A percentile compares a stretch with the other conserved stretches of the same genome.
Evolutionary conservation across 2,888 invertebrate species (phyloP).

Genomic region (Bellardia bayeri): DNA sequence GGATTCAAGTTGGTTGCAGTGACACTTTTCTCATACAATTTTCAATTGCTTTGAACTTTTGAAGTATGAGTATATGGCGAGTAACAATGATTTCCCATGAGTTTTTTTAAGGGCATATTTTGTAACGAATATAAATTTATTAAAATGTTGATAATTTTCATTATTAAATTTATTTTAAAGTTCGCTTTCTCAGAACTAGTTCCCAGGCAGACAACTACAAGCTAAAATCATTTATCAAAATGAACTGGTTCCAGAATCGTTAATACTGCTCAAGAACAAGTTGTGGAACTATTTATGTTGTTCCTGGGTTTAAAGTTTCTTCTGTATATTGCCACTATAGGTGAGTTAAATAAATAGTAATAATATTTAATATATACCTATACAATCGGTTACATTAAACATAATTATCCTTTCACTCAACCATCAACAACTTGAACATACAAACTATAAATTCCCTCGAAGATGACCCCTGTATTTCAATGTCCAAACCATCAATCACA

Average conservation of each 20-base stretch:
- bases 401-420: neutral
- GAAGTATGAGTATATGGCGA: neutral
- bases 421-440: neutral
- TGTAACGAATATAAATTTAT: neutral
- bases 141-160: neutral
- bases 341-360: too few species aligned
- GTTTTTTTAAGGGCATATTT: neutral
- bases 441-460: neutral
- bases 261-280: too few species aligned
- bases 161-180: too few species aligned
- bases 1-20: conserved; percentile 12
- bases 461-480: conserved; percentile 4
- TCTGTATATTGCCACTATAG: neutral
- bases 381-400: neutral
- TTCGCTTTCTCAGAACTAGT: too few species aligned
- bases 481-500: conserved; percentile 31
- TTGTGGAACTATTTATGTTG: too few species aligned
- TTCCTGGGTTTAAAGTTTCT: too few species aligned
- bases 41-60: conserved; percentile 35
- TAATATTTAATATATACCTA: too few species aligned
- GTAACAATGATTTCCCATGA: conserved; percentile 55
- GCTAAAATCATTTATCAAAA: too few species aligned
- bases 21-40: conserved; percentile 7
- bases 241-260: too few species aligned
- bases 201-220: too few species aligned